Evolutionary conservation across 92 coral and sea anemone genomes (phyloP).

Genomic region (Porites divaricata): DNA sequence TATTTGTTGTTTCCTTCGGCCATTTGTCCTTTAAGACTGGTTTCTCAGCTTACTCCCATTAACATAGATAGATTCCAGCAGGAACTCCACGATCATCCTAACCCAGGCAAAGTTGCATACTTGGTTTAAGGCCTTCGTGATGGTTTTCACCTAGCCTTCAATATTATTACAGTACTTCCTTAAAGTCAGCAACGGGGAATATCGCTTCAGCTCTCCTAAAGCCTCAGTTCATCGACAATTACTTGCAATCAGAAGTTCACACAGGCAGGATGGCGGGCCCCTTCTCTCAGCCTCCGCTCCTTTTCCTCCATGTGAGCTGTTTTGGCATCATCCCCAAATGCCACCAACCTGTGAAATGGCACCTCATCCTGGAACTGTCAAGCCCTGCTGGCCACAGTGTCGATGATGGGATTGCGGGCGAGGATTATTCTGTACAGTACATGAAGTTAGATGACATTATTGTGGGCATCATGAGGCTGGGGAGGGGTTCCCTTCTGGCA

Average conservation of each 20-base stretch:
- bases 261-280: slow-evolving; percentile 7
- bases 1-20: no score
- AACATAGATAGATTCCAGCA: neutral
- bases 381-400: slow-evolving; percentile 2
- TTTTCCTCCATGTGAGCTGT: neutral
- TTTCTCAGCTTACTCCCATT: no score
- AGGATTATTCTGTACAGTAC: neutral
- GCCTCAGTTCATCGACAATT: slow-evolving; percentile 14
- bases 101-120: neutral
- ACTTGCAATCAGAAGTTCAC: neutral
- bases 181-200: slow-evolving; percentile 1
- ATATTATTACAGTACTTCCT: neutral
- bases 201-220: neutral
- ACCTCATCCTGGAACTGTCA: slow-evolving; percentile 4
- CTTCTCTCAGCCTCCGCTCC: neutral
- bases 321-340: slow-evolving; percentile 5
- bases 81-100: neutral
- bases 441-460: neutral
- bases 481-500: neutral
- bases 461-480: neutral
- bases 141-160: neutral
- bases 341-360: slow-evolving; percentile 2
- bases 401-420: neutral
- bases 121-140: neutral
- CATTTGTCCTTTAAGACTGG: no score